Percentiles rank a stretch among this genome's conserved stretches.
Conservation (phyloP, 2,888 invertebrate genomes). For the Aleiodes leptofemur region DNA sequence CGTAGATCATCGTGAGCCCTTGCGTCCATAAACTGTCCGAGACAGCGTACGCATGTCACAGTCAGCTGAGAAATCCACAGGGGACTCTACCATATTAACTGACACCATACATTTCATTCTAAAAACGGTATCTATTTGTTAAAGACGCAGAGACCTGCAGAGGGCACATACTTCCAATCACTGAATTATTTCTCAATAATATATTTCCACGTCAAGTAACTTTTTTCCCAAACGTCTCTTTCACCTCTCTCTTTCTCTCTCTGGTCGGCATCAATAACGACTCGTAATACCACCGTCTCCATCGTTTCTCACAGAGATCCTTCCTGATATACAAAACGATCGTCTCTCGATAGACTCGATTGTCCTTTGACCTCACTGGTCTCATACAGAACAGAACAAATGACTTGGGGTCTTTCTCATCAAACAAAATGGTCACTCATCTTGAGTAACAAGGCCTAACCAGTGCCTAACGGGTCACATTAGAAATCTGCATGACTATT, state of each 20-base stretch:
- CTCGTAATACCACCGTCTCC: slow-evolving; percentile 25
- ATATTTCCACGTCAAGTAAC: slow-evolving; percentile 55
- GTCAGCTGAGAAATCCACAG: slow-evolving; percentile 47
- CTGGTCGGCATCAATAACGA: slow-evolving; percentile 27
- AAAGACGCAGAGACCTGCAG: slow-evolving; percentile 6
- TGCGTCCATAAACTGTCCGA: slow-evolving; percentile 24
- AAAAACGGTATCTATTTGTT: slow-evolving; percentile 22
- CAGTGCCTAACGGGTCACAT: slow-evolving; percentile 11
- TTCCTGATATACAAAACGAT: slow-evolving; percentile 27
- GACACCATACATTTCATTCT: slow-evolving; percentile 65
- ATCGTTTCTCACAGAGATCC: slow-evolving; percentile 40
- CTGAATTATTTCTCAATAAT: slow-evolving; percentile 63
- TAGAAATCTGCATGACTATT: slow-evolving; percentile 22
- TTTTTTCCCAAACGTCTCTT: not conserved
- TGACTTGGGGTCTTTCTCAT: slow-evolving; percentile 37
- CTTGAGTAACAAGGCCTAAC: not conserved
- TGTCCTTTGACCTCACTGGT: slow-evolving; percentile 41
- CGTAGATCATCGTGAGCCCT: not conserved
- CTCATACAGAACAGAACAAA: slow-evolving; percentile 30
- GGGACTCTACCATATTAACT: slow-evolving; percentile 60
- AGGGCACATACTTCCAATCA: slow-evolving; percentile 45
- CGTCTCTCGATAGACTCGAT: slow-evolving; percentile 12
- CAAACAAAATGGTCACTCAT: slow-evolving; percentile 1
- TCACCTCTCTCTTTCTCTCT: not conserved
- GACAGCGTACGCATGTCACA: slow-evolving; percentile 44